These are phyloP conservation scores for Drosophila gaucha DNA, from an alignment of 2,888 invertebrate genomes.

Conservation along the genomic window DNA sequence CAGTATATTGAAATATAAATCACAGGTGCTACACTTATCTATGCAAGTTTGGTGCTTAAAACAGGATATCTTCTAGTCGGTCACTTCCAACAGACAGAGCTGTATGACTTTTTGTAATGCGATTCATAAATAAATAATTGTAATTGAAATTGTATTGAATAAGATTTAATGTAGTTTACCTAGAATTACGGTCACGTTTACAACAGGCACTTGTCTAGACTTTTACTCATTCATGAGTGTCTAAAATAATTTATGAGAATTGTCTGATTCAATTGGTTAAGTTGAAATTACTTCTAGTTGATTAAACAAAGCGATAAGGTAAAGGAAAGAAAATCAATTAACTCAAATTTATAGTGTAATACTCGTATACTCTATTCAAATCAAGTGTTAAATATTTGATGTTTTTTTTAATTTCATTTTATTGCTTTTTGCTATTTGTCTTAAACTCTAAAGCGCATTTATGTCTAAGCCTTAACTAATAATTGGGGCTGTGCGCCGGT, in stretches of 20 bases:
- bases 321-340: no score
- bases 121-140: conserved; percentile 15
- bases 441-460: no score
- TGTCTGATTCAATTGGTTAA: neutral
- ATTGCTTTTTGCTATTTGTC: no score
- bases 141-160: conserved; percentile 16
- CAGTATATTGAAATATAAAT: neutral
- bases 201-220: neutral
- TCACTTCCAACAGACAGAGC: neutral
- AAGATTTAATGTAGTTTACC: conserved; percentile 21
- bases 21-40: neutral
- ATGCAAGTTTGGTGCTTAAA: neutral
- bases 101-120: neutral
- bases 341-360: no score
- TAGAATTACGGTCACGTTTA: conserved; percentile 21
- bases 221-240: conserved; percentile 7
- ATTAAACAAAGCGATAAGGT: neutral
- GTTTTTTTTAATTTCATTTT: no score
- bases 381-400: no score
- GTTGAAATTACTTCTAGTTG: neutral
- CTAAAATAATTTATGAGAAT: conserved; percentile 9
- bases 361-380: no score
- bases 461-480: no score
- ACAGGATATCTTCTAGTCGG: neutral
- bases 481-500: no score